A percentile compares a stretch with the other conserved stretches of the same genome.
Conservation (phyloP, 2,797 vertebrate species). For the Cichlasoma orientale region DNA sequence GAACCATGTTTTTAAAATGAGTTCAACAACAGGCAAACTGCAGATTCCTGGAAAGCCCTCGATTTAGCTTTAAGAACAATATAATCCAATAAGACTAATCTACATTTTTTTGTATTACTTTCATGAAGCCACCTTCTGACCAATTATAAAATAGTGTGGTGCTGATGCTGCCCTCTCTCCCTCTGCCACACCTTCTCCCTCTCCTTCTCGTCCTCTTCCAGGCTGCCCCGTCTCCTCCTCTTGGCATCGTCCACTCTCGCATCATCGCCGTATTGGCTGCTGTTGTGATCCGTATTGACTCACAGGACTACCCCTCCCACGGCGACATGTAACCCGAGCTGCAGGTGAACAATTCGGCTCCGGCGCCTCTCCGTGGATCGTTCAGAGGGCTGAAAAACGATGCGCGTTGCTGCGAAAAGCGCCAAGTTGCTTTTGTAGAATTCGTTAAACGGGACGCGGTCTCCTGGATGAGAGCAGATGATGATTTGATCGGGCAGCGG, state of each 20-base stretch:
- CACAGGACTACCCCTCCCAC: slow-evolving; percentile 46
- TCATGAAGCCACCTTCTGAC: neutral
- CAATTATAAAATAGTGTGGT: neutral
- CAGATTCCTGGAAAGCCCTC: neutral
- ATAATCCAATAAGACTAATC: neutral
- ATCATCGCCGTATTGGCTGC: neutral
- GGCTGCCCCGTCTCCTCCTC: neutral
- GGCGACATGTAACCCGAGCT: slow-evolving; percentile 44
- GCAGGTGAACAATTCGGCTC: slow-evolving; percentile 54
- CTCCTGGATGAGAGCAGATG: neutral
- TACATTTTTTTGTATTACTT: neutral
- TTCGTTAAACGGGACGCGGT: slow-evolving; percentile 4
- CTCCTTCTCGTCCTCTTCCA: neutral
- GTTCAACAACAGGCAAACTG: neutral
- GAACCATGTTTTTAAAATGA: neutral
- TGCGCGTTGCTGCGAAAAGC: neutral
- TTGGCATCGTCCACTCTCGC: slow-evolving; percentile 16
- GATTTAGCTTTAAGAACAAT: neutral
- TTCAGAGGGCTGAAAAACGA: neutral
- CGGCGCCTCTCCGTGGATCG: neutral
- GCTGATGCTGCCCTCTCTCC: slow-evolving; percentile 27
- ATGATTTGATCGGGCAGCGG: slow-evolving; percentile 4
- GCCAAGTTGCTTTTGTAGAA: slow-evolving; percentile 5
- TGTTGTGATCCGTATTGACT: slow-evolving; percentile 16
- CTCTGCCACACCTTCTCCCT: neutral